Percentiles rank a stretch among this genome's conserved stretches.
These are phyloP conservation scores for Dione vanillae DNA, from an alignment of 2,888 invertebrate genomes.

Conservation along the genomic window DNA sequence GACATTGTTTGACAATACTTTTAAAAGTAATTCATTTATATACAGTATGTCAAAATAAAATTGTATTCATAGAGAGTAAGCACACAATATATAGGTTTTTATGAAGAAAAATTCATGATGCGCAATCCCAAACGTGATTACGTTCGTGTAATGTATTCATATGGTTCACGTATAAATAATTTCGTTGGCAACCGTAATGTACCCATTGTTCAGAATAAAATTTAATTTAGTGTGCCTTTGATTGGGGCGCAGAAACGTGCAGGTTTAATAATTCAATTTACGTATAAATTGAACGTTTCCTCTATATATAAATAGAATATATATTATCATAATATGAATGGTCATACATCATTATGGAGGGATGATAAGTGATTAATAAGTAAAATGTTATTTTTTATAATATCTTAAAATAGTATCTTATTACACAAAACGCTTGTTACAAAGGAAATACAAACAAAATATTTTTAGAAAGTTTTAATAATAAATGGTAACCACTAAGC, in stretches of 20 bases:
- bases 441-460: too few relatives aligned
- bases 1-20: too few relatives aligned
- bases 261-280: neutral
- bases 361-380: too few relatives aligned
- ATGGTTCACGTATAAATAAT: neutral
- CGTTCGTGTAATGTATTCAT: slow-evolving; percentile 7
- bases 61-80: neutral
- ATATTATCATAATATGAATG: too few relatives aligned
- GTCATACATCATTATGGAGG: too few relatives aligned
- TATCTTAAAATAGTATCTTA: too few relatives aligned
- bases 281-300: neutral
- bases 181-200: slow-evolving; percentile 16
- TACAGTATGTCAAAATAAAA: neutral
- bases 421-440: too few relatives aligned
- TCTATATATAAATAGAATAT: neutral
- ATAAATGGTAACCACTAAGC: too few relatives aligned
- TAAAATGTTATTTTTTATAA: too few relatives aligned
- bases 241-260: neutral
- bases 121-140: slow-evolving; percentile 12
- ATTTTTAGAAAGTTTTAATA: too few relatives aligned
- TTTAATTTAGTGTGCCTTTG: slow-evolving; percentile 13
- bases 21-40: neutral
- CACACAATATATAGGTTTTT: neutral
- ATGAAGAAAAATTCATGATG: neutral
- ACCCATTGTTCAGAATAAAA: slow-evolving; percentile 14